phyloP scores from a whole-genome alignment of 1,140 invertebrate species.

The Neodiprion virginianus region DNA sequence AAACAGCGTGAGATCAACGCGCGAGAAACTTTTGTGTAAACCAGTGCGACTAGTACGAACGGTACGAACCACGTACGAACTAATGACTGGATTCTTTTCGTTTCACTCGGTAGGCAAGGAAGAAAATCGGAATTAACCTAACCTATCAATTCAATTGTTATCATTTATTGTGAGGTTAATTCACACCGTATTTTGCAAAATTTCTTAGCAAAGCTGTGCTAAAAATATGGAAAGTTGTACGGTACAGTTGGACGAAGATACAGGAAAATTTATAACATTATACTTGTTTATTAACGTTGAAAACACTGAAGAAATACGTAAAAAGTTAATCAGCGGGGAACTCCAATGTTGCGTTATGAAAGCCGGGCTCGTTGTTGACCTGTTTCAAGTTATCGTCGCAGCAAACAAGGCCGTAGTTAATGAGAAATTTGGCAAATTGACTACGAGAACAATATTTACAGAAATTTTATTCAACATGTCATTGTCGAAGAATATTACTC shows the following conservation, averaged over 20 bases:
- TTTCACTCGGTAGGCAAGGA: too few relatives aligned
- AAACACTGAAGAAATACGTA: constrained; percentile 65
- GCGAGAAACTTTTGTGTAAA: too few relatives aligned
- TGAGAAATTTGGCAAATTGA: constrained; percentile 60
- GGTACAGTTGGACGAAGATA: constrained; percentile 57
- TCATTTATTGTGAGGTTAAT: too few relatives aligned
- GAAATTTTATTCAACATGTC: constrained; percentile 77
- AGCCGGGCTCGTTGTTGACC: constrained; percentile 67
- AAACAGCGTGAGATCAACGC: too few relatives aligned
- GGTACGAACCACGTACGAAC: too few relatives aligned
- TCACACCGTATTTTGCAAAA: too few relatives aligned
- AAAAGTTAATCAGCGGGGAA: constrained; percentile 61
- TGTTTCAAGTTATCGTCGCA: constrained; percentile 71
- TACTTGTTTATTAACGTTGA: constrained; percentile 67
- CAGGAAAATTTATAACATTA: constrained; percentile 59
- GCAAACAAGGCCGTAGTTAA: constrained; percentile 71
- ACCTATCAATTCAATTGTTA: too few relatives aligned
- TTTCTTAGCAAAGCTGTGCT: too few relatives aligned
- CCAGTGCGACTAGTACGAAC: too few relatives aligned
- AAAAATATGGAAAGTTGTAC: constrained; percentile 22
- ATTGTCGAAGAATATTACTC: constrained; percentile 71
- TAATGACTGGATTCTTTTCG: too few relatives aligned
- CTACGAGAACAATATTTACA: constrained; percentile 69
- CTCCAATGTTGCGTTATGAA: constrained; percentile 71
- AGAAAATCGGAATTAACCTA: too few relatives aligned